A percentile compares a stretch with the other conserved stretches of the same genome.
Conservation (phyloP, 2,797 vertebrate genomes). For the Enteromius fasciolatus region DNA sequence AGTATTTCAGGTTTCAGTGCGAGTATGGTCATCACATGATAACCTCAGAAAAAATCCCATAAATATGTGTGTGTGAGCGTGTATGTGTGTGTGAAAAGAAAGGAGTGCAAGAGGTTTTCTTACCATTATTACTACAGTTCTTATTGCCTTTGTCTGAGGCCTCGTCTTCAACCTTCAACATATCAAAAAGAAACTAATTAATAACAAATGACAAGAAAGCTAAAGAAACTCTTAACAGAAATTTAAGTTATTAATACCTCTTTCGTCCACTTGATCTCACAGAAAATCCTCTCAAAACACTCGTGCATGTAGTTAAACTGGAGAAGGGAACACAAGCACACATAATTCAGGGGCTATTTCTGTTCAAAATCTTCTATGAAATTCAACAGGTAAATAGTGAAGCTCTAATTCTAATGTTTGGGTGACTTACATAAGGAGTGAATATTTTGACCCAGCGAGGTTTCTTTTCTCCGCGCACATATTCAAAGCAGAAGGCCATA, state of each 20-base stretch:
- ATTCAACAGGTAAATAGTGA: background rate
- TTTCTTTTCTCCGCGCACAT: constrained; percentile 94
- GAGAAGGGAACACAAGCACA: background rate
- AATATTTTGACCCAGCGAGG: constrained; percentile 99
- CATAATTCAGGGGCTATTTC: background rate
- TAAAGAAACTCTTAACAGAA: background rate
- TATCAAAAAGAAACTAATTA: constrained; percentile 2
- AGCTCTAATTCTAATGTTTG: background rate
- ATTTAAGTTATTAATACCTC: constrained; percentile 77
- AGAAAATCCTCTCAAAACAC: constrained; percentile 97
- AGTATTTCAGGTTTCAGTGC: background rate
- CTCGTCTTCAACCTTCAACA: constrained; percentile 84
- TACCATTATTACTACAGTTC: constrained; percentile 86
- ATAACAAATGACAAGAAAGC: background rate
- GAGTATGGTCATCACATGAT: background rate
- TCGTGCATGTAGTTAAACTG: constrained; percentile 99
- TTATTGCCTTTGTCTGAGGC: constrained; percentile 89
- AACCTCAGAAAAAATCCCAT: background rate
- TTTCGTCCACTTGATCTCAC: constrained; percentile 97
- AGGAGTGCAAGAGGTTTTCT: constrained; percentile 43
- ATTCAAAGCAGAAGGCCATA: constrained; percentile 97
- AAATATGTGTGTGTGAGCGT: background rate
- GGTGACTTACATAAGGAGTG: constrained; percentile 92
- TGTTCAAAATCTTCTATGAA: background rate
- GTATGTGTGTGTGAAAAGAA: background rate